Evolutionary conservation across 2,113 vertebrate genomes (phyloP).

Genomic region (Butastur rufipennis): DNA sequence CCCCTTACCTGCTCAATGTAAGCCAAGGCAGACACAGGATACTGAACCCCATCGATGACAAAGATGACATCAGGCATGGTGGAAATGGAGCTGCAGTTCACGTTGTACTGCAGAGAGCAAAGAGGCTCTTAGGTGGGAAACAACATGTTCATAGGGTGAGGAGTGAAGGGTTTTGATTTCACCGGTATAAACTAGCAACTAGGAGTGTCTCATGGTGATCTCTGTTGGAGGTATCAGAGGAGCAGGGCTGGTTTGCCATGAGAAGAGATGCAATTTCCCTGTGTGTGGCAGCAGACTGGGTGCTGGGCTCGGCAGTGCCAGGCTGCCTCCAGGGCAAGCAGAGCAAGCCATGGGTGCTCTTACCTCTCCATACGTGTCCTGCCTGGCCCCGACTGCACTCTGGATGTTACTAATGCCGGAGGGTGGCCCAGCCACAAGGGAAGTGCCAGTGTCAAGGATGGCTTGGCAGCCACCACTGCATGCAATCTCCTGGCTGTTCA

Average conservation of each 20-base stretch:
- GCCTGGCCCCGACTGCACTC: slow-evolving; percentile 37
- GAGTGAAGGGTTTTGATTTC: not conserved
- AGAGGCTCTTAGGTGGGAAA: not conserved
- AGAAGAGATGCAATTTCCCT: fast-evolving
- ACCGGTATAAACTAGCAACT: fast-evolving
- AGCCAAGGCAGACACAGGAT: slow-evolving; percentile 10
- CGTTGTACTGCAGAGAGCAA: not conserved
- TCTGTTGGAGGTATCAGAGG: not conserved
- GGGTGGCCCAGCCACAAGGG: slow-evolving; percentile 68
- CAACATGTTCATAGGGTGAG: fast-evolving
- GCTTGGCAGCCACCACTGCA: slow-evolving; percentile 77
- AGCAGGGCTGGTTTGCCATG: not conserved
- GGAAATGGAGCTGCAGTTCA: slow-evolving; percentile 53
- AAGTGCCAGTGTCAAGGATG: slow-evolving; percentile 80
- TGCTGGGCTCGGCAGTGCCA: not conserved
- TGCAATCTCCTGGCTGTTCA: slow-evolving; percentile 66
- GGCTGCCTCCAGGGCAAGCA: not conserved
- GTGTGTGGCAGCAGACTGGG: not conserved
- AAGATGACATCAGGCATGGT: slow-evolving; percentile 63
- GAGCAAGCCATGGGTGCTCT: not conserved
- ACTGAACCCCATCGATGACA: slow-evolving; percentile 51
- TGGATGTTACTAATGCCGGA: slow-evolving; percentile 61
- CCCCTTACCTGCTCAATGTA: slow-evolving; percentile 55
- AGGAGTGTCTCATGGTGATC: not conserved
- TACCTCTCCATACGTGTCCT: slow-evolving; percentile 51